phyloP scores from a whole-genome alignment of 2,797 vertebrate genomes.

The Orientallactaga sibirica region DNA sequence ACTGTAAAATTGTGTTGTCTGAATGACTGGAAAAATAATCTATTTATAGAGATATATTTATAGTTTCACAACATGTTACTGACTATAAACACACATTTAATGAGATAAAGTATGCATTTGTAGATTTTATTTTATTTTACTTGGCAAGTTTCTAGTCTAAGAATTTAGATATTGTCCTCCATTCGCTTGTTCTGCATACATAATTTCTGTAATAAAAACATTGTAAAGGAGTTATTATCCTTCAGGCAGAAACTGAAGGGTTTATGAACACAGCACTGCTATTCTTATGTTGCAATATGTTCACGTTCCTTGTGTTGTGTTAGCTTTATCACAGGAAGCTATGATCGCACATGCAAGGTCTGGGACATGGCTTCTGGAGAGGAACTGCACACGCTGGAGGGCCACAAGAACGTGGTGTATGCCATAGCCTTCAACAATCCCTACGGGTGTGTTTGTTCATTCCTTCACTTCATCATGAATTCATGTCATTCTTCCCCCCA shows the following conservation, averaged over 20 bases:
- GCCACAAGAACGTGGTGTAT: slow-evolving; percentile 96
- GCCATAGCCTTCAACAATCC: slow-evolving; percentile 98
- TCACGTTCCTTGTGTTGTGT: slow-evolving; percentile 48
- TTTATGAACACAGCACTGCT: too few species aligned
- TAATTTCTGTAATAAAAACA: background rate
- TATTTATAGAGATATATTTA: background rate
- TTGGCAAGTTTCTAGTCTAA: background rate
- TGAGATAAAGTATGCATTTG: background rate
- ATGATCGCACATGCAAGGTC: slow-evolving; percentile 97
- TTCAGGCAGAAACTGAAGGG: background rate
- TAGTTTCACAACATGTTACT: background rate
- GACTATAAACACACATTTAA: background rate
- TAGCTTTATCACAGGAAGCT: slow-evolving; percentile 99
- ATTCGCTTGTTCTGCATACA: background rate
- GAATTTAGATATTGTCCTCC: background rate
- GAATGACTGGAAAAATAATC: background rate
- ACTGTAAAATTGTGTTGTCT: background rate
- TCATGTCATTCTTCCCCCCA: fast-evolving
- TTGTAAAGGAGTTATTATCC: too few species aligned
- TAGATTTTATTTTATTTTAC: background rate
- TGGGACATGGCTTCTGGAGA: slow-evolving; percentile 96
- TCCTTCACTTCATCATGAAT: too few species aligned
- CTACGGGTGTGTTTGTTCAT: slow-evolving; percentile 90
- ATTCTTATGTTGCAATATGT: background rate
- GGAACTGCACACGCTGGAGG: slow-evolving; percentile 92